Conservation (phyloP, 2,888 invertebrate genomes). For the Ramazzottius varieornatus region DNA sequence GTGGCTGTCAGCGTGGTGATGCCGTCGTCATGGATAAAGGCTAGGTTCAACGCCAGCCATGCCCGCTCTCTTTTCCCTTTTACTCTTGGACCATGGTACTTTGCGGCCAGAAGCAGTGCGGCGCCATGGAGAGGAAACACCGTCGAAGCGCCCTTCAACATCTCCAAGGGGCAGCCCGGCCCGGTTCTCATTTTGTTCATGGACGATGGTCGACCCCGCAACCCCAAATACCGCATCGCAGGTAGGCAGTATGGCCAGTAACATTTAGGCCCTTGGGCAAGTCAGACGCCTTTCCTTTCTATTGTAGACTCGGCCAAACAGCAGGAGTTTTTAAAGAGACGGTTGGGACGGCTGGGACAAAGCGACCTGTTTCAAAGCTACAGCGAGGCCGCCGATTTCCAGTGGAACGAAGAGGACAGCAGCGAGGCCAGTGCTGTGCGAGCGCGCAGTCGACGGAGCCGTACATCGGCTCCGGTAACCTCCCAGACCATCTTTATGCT, state of each 20-base stretch:
- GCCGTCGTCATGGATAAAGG: no score
- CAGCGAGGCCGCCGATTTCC: not conserved
- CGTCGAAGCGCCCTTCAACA: no score
- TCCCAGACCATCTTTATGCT: not conserved
- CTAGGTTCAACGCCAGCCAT: no score
- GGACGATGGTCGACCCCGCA: conserved; percentile 18
- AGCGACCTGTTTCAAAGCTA: not conserved
- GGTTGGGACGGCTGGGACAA: not conserved
- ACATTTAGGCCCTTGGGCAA: not conserved
- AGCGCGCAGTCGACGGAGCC: no score
- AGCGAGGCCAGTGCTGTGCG: not conserved
- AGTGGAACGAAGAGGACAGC: not conserved
- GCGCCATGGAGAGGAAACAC: no score
- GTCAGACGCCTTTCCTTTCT: no score
- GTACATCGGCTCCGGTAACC: not conserved
- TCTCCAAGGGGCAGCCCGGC: no score
- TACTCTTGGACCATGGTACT: no score
- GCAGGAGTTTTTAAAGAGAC: not conserved
- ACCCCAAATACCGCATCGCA: conserved; percentile 1
- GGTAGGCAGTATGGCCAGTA: not conserved
- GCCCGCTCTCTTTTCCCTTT: no score
- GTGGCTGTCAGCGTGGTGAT: no score
- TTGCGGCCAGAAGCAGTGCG: no score
- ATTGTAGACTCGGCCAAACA: not conserved
- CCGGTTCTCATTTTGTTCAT: conserved; percentile 32